Percentiles rank a stretch among this genome's conserved stretches.
Conservation (phyloP, 2,888 invertebrate species). For the Barypeithes pellucidus region DNA sequence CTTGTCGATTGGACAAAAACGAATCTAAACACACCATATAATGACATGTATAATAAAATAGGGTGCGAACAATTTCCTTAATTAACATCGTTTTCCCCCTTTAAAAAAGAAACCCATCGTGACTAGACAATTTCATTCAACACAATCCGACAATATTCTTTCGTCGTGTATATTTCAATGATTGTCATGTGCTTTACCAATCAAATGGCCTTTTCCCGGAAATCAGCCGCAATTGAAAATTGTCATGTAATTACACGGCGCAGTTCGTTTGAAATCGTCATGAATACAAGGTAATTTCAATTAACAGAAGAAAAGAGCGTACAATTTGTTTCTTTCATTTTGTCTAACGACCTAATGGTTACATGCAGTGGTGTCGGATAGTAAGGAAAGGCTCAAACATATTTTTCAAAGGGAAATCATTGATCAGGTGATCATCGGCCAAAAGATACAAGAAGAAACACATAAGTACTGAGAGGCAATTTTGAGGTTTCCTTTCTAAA, state of each 20-base stretch:
- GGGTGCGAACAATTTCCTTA: conserved; percentile 5
- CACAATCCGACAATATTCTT: not conserved
- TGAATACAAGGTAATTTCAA: conserved; percentile 42
- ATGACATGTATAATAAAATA: not conserved
- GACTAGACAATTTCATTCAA: not conserved
- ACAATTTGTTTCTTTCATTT: conserved; percentile 41
- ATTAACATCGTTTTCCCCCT: not conserved
- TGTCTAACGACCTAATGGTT: conserved; percentile 32
- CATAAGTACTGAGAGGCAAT: too few relatives aligned
- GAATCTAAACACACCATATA: too few relatives aligned
- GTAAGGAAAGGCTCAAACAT: too few relatives aligned
- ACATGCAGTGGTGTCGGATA: too few relatives aligned
- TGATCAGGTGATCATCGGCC: too few relatives aligned
- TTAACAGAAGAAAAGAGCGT: conserved; percentile 29
- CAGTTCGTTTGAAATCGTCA: conserved; percentile 24
- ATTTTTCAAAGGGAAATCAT: too few relatives aligned
- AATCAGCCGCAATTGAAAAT: conserved; percentile 34
- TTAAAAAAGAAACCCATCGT: not conserved
- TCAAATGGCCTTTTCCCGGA: conserved; percentile 34
- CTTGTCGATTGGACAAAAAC: too few relatives aligned
- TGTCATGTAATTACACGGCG: conserved; percentile 27
- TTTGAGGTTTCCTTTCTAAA: too few relatives aligned
- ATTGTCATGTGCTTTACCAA: conserved; percentile 15
- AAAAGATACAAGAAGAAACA: too few relatives aligned
- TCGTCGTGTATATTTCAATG: conserved; percentile 11